A percentile compares a stretch with the other conserved stretches of the same genome.
Conservation (phyloP, 1,140 invertebrate genomes). For the Thaumetopoea pityocampa region DNA sequence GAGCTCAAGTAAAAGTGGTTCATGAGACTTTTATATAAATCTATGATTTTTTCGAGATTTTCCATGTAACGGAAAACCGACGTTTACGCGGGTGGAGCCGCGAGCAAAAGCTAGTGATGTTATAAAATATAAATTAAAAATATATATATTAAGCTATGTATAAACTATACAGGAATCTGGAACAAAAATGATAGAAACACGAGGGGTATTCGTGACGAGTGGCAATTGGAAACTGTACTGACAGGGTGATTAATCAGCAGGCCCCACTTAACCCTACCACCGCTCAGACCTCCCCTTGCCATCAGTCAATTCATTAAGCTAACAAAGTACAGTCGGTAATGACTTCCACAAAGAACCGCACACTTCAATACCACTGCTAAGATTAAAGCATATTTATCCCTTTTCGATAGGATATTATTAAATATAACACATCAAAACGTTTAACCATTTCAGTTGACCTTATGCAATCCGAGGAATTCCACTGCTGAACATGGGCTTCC, state of each 20-base stretch:
- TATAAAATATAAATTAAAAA: slow-evolving; percentile 4
- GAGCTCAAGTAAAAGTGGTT: no score
- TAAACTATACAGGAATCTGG: no score
- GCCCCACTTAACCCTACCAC: slow-evolving; percentile 68
- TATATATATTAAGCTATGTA: slow-evolving; percentile 10
- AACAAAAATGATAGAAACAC: slow-evolving; percentile 45
- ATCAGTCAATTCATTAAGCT: slow-evolving; percentile 73
- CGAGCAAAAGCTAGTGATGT: no score
- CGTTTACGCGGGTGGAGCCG: no score
- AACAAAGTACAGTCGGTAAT: slow-evolving; percentile 69
- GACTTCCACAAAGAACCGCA: slow-evolving; percentile 50
- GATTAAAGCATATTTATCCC: slow-evolving; percentile 27
- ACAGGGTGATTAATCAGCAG: slow-evolving; percentile 70
- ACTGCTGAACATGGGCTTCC: no score
- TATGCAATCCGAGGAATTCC: no score
- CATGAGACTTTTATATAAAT: no score
- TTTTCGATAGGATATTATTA: slow-evolving; percentile 13
- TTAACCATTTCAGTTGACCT: no score
- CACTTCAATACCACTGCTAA: slow-evolving; percentile 39
- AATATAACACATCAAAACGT: no score
- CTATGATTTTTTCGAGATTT: no score
- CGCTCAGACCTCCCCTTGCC: slow-evolving; percentile 58
- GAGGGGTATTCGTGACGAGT: slow-evolving; percentile 61
- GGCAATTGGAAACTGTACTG: slow-evolving; percentile 66
- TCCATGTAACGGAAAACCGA: no score